A percentile compares a stretch with the other conserved stretches of the same genome.
These are phyloP conservation scores for Dolomedes plantarius DNA, from an alignment of 2,888 invertebrate species.

Conservation along the genomic window DNA sequence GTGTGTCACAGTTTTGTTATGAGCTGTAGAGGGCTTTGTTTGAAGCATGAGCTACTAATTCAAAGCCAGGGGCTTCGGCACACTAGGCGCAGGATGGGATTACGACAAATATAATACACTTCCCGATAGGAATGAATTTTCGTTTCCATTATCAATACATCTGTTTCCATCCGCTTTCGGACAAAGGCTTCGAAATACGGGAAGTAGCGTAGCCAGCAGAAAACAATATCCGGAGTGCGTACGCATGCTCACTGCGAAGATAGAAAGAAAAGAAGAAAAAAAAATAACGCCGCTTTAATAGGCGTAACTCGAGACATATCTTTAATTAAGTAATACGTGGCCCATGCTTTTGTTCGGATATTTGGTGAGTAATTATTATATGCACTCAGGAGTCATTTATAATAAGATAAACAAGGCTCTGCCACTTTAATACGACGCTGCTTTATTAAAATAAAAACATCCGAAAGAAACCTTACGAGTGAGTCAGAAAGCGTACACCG, in stretches of 20 bases:
- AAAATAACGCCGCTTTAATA: background rate
- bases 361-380: background rate
- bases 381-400: background rate
- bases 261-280: too few species aligned
- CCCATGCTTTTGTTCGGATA: background rate
- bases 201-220: background rate
- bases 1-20: background rate
- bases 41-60: background rate
- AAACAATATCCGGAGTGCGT: background rate
- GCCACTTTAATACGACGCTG: background rate
- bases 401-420: background rate
- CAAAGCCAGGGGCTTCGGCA: background rate
- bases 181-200: background rate
- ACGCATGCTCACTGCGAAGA: background rate
- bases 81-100: background rate
- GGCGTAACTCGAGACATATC: background rate
- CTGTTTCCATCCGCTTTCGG: background rate
- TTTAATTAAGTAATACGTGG: background rate
- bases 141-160: slow-evolving; percentile 4
- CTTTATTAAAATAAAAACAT: background rate
- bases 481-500: background rate
- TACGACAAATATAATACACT: background rate
- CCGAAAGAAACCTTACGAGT: background rate
- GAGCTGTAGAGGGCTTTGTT: background rate
- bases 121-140: background rate